Evolutionary conservation across 2,888 invertebrate species (phyloP).

Genomic region (Eristalis tenax): DNA sequence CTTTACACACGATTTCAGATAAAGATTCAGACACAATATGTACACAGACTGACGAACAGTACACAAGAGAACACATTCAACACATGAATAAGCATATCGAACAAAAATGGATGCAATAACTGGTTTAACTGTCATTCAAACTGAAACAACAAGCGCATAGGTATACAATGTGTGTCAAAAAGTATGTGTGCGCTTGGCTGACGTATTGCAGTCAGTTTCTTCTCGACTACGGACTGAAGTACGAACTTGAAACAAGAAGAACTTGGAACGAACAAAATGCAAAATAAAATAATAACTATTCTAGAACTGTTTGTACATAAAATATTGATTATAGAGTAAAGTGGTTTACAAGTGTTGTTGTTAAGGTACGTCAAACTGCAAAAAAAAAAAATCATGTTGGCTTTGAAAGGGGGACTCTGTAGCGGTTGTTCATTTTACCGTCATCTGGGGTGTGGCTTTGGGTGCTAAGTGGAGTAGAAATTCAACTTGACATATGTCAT

Average conservation of each 20-base stretch:
- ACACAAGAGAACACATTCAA: conserved; percentile 28
- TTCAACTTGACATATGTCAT: background rate
- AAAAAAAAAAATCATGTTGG: background rate
- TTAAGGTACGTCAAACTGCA: background rate
- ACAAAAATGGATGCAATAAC: conserved; percentile 61
- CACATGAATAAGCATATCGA: conserved; percentile 55
- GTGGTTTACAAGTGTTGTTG: background rate
- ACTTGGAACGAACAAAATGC: conserved; percentile 70
- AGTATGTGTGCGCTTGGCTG: conserved; percentile 23
- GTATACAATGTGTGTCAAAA: background rate
- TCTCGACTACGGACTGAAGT: conserved; percentile 12
- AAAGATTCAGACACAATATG: background rate
- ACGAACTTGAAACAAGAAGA: conserved; percentile 53
- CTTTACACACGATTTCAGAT: conserved; percentile 15
- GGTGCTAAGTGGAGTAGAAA: background rate
- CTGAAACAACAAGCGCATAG: conserved; percentile 18
- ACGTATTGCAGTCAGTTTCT: conserved; percentile 21
- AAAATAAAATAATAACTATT: conserved; percentile 54
- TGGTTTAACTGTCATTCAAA: conserved; percentile 55
- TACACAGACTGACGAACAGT: background rate
- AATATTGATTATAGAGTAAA: background rate
- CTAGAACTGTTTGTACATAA: conserved; percentile 9
- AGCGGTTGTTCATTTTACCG: background rate
- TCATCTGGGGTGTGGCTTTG: background rate
- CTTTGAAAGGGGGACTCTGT: background rate